Conservation (phyloP, 2,797 vertebrate species). For the Alca torda region DNA sequence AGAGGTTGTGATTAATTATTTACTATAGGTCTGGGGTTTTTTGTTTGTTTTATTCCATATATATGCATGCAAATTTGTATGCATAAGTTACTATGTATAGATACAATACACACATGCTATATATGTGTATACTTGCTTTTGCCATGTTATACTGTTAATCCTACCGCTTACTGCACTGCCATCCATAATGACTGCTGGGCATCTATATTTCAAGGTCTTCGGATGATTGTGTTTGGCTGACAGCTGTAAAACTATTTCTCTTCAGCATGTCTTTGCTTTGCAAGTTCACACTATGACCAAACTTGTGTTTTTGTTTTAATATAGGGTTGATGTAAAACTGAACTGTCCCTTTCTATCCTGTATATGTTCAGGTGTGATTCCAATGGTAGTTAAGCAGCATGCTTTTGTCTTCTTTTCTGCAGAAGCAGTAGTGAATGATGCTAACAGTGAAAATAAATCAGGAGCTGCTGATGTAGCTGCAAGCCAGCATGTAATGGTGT, state of each 20-base stretch:
- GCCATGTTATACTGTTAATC: not conserved
- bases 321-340: not conserved
- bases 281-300: not conserved
- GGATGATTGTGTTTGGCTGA: not conserved
- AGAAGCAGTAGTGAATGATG: slow-evolving; percentile 96
- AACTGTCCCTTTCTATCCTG: not conserved
- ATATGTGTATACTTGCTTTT: not conserved
- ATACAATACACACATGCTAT: not conserved
- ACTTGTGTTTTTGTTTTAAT: not conserved
- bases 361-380: not conserved
- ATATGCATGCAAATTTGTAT: not conserved
- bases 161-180: not conserved
- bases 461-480: slow-evolving; percentile 93
- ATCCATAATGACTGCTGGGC: not conserved
- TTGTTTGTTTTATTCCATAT: not conserved
- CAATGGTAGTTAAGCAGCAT: not conserved
- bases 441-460: slow-evolving; percentile 91
- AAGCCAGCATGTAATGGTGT: slow-evolving; percentile 98
- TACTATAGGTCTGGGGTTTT: not conserved
- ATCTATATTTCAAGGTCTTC: not conserved
- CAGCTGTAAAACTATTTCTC: not conserved
- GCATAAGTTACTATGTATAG: not conserved
- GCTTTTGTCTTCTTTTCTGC: slow-evolving; percentile 40
- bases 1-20: not conserved
- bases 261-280: not conserved